Evolutionary conservation across 1,140 invertebrate genomes (phyloP).

Genomic region (Elymnias hypermnestra): DNA sequence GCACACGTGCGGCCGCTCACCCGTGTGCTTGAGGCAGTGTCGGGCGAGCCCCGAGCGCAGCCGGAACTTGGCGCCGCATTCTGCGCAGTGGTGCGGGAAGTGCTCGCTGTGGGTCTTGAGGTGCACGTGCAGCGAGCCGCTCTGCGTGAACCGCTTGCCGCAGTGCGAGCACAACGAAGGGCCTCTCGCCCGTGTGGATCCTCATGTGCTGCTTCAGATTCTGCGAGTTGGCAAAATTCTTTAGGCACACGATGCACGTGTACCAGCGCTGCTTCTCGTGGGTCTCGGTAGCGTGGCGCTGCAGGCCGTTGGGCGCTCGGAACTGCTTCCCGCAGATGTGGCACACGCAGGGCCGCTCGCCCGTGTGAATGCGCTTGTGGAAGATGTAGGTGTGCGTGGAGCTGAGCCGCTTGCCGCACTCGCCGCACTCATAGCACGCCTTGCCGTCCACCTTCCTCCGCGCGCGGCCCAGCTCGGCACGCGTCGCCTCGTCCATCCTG

Average conservation of each 20-base stretch:
- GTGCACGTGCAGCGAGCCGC: slow-evolving; percentile 63
- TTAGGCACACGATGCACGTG: slow-evolving; percentile 74
- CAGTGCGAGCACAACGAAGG: slow-evolving; percentile 78
- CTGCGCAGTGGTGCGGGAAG: slow-evolving; percentile 77
- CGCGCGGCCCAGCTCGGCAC: slow-evolving; percentile 38
- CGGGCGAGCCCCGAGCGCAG: slow-evolving; percentile 76
- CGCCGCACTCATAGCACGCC: slow-evolving; percentile 75
- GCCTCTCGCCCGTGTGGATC: slow-evolving; percentile 81
- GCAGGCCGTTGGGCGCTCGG: slow-evolving; percentile 78
- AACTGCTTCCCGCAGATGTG: slow-evolving; percentile 86
- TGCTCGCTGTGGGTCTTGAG: slow-evolving; percentile 73
- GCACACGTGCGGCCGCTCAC: slow-evolving; percentile 81
- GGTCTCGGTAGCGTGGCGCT: slow-evolving; percentile 79
- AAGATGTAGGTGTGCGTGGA: slow-evolving; percentile 78
- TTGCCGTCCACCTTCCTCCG: slow-evolving; percentile 42
- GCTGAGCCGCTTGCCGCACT: slow-evolving; percentile 78
- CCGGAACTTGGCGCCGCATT: slow-evolving; percentile 80
- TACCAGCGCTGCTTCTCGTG: slow-evolving; percentile 79
- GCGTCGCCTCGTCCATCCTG: slow-evolving; percentile 41
- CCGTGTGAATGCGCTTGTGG: slow-evolving; percentile 82
- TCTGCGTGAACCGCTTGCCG: slow-evolving; percentile 65
- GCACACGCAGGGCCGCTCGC: slow-evolving; percentile 84
- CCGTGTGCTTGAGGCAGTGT: slow-evolving; percentile 80
- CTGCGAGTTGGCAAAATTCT: slow-evolving; percentile 76
- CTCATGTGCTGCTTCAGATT: slow-evolving; percentile 78